Evolutionary conservation across 1,140 invertebrate genomes (phyloP), one percentile per base, ranked within the genome.

Genomic region (Whitmania pigra): DNA sequence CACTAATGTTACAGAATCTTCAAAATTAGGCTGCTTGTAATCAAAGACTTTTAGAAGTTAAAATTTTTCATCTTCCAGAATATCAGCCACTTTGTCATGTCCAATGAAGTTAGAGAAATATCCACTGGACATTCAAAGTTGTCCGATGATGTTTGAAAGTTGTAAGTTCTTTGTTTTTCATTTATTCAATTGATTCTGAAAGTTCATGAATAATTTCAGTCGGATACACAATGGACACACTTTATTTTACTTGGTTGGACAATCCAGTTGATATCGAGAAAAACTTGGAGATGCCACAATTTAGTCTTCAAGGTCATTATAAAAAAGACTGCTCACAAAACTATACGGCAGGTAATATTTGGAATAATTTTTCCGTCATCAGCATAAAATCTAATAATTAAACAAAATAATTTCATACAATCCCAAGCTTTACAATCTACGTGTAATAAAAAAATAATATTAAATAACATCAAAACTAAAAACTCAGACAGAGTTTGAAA

Each of bases 61-160:
- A 49, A 17, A 49, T 63, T 15, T 60, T 60, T 68, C 60, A 20
- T 63, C 36, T 67, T 70, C n/a, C 66, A 75, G 89, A 71, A 89
- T 75, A 71, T 80, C 80, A 25, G 77, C 80, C 9, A 94, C 94
- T 82, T 93, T 94, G 0, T 93, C 91, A 75, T 97, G 94, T 82
- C 92, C 92, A 9, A 97, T 97, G 94, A 89, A 94, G 77, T 83
- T 97, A 29, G 86, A 91, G 76, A 92, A 92, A 79, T 82, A 81
- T 74, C 80, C 80, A 20, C 75, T 81, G 75, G 80, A 82, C 73
- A 78, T 74, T 70, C 80, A 82, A 67, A 73, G 55, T 31, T 77
- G 76, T 66, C 73, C 73, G 27, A 77, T 92, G 75, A 88, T 87
- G 75, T 88, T 92, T 73, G 89, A 90, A 82, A 90, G 89, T 79